A percentile compares a stretch with the other conserved stretches of the same genome.
Evolutionary conservation across 2,888 invertebrate species (phyloP).

Genomic region (Napeogenes inachia): DNA sequence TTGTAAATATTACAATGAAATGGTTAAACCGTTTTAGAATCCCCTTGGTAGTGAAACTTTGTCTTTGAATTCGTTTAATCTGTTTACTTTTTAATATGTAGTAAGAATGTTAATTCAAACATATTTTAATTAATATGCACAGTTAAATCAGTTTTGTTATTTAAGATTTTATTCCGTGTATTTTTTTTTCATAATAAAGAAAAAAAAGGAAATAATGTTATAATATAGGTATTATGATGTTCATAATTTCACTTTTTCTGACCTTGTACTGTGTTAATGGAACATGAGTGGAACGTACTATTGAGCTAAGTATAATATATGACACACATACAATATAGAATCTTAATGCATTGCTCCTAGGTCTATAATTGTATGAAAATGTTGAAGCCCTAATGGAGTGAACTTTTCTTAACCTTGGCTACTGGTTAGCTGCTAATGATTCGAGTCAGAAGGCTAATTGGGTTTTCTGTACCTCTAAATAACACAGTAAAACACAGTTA

Average conservation of each 20-base stretch:
- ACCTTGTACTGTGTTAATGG: conserved; percentile 6
- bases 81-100: no score
- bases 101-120: no score
- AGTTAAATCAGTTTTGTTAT: no score
- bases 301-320: not conserved
- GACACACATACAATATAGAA: not conserved
- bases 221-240: not conserved
- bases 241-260: conserved; percentile 2
- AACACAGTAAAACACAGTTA: no score
- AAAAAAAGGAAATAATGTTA: no score
- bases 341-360: not conserved
- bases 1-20: conserved; percentile 13
- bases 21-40: no score
- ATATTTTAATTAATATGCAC: no score
- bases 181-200: no score
- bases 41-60: no score
- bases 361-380: not conserved
- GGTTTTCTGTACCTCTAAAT: conserved; percentile 4
- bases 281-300: conserved; percentile 7
- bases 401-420: conserved; percentile 7
- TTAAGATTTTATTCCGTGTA: no score
- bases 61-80: no score
- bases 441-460: conserved; percentile 7
- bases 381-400: not conserved
- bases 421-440: conserved; percentile 10